Evolutionary conservation across 2,888 invertebrate genomes (phyloP).

Genomic region (Noctua janthe): DNA sequence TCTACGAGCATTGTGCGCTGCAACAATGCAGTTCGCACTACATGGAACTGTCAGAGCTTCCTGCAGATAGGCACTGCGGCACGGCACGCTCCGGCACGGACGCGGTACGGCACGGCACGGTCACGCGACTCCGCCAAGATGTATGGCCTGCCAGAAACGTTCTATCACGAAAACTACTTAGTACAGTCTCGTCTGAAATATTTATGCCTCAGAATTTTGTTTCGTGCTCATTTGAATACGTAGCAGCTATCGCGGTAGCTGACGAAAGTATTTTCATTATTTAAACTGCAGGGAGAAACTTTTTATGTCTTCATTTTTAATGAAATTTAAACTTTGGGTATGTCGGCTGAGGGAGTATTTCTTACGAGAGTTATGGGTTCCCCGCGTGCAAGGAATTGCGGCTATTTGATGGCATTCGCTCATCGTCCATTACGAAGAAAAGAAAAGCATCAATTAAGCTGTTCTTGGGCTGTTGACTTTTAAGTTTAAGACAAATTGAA

Average conservation of each 20-base stretch:
- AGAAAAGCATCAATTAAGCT: constrained; percentile 9
- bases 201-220: constrained; percentile 59
- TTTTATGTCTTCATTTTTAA: constrained; percentile 57
- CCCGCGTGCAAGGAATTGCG: constrained; percentile 51
- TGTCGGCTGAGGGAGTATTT: constrained; percentile 39
- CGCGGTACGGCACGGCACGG: constrained; percentile 15
- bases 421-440: constrained; percentile 23
- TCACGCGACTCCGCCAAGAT: constrained; percentile 52
- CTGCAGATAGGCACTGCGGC: constrained; percentile 67
- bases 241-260: constrained; percentile 54
- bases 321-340: constrained; percentile 58
- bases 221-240: constrained; percentile 62
- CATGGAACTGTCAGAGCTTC: constrained; percentile 66
- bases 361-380: constrained; percentile 39
- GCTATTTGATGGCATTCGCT: constrained; percentile 37
- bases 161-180: constrained; percentile 60
- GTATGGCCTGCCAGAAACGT: constrained; percentile 62
- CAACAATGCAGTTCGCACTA: constrained; percentile 68
- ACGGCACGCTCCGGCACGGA: constrained; percentile 37
- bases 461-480: not conserved
- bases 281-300: constrained; percentile 59
- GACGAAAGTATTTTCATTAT: constrained; percentile 64
- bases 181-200: constrained; percentile 55
- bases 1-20: constrained; percentile 59
- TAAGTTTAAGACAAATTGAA: not conserved